Base-by-base conservation (phyloP, 1,140 invertebrate species). In the Papilio aristodemus region DNA sequence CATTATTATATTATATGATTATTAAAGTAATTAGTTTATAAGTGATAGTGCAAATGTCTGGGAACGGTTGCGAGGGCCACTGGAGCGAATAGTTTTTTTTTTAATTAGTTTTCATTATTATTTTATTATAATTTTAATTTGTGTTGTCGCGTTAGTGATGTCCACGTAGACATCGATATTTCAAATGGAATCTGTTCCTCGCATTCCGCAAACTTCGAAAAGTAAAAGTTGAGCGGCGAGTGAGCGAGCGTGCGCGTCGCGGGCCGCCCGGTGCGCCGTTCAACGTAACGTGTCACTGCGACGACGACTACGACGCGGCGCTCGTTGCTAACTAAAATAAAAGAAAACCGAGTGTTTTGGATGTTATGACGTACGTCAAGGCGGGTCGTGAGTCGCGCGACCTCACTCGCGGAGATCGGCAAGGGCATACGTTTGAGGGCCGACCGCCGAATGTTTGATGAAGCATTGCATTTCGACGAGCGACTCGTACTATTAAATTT, bases 41-140 rank as follows among this genome's bases (percentile, higher is more conserved):
- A 87, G 86, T 77, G 77, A 90, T 90, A 91, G 89, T 91, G 86
- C 87, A 91, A 91, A 85, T 75, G 81, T 84, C 83, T 89, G 89
- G 89, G 89, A 89, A 90, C 88, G 89, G 86, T 85, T 77, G 86
- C 86, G 77, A 70, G 59, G 73, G 77, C 70, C 36, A 66, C 63
- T 54, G 36, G 43, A 60, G 54, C 19, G 60, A 39, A 67, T 60
- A n/a, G 17, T 59, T 43, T 71, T 60, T 41, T 70, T 39, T 57
- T 60, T 22, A 17, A 58, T 19, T 17, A 22, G 22, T 54, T 54
- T 19, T 25, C 22, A 25, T 66, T 66, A 41, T 64, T 63, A 57
- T 57, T 69, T 60, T 71, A 67, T 57, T 13, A 13, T 67, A 11
- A 39, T 14, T 50, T 43, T 43, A 36, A 50, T 17, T 58, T 69